Base-by-base conservation (phyloP, 2,888 invertebrate genomes). In the Gymnocheta viridis region DNA sequence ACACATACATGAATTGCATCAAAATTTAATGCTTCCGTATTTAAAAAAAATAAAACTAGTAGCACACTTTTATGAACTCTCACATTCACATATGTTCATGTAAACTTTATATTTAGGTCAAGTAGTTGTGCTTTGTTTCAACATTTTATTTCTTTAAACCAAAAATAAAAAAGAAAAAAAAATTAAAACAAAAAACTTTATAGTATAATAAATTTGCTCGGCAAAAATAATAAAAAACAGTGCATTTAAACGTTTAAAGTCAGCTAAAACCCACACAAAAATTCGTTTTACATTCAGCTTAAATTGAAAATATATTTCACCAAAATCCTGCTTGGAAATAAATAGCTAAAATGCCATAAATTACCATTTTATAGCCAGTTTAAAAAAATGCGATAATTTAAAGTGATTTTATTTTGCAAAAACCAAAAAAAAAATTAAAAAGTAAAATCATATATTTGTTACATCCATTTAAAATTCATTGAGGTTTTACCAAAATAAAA, bases 351-450 rank as follows among this genome's bases (percentile, higher is more conserved):
- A 69, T 64, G 41, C 56, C 76, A 77, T 84, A 84, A 72, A 77
- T 84, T 72, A 84, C 54, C 17, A 44, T 72, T 80, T 77, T 62
- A 72, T 80, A 72, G 70, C 67, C 72, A 73, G 83, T 76, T n/a
- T 72, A 17, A 62, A 74, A 77, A 80, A 76, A 69, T 58, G 17
- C 66, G 76, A 73, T 84, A 80, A 80, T 77, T 76, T 83, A 58
- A 67, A 70, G 51, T 79, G 62, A 69, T 82, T 82, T 82, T 24
- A 54, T 41, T 41, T 41, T 7, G 5, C 4, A 56, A n/a, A n/a
- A n/a, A n/a, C n/a, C n/a, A n/a, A n/a, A n/a, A n/a, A n/a, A n/a
- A n/a, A n/a, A n/a, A n/a, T n/a, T n/a, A n/a, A n/a, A n/a, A n/a
- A n/a, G n/a, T n/a, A n/a, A n/a, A 44, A 72, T 32, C 14, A 60